Evolutionary conservation across 2,113 vertebrate species (phyloP).

Genomic region (Platichthys stellatus): DNA sequence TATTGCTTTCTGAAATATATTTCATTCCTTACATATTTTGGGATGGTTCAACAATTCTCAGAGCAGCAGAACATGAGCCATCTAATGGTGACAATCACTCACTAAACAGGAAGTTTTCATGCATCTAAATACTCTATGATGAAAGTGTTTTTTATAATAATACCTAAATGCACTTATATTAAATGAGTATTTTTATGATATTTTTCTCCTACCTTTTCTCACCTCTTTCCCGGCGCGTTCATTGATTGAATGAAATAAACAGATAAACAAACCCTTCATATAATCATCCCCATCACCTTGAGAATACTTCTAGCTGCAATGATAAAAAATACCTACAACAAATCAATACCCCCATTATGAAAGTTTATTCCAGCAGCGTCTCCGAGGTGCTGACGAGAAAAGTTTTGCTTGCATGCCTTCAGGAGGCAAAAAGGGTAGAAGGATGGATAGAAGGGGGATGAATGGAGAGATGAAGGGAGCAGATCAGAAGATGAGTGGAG

Average conservation of each 20-base stretch:
- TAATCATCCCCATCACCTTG: slow-evolving; percentile 58
- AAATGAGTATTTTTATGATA: not conserved
- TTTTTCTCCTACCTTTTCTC: not conserved
- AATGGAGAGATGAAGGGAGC: slow-evolving; percentile 32
- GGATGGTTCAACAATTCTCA: too few species aligned
- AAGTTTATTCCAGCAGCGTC: slow-evolving; percentile 54
- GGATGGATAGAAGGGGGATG: slow-evolving; percentile 6
- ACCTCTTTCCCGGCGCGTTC: not conserved
- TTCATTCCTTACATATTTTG: too few species aligned
- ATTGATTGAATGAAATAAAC: slow-evolving; percentile 56
- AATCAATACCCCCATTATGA: slow-evolving; percentile 70
- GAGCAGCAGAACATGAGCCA: too few species aligned
- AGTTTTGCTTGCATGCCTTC: slow-evolving; percentile 27
- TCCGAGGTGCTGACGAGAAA: slow-evolving; percentile 34
- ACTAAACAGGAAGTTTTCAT: not conserved
- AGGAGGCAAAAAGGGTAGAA: not conserved
- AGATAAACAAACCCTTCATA: slow-evolving; percentile 47
- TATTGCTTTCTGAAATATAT: too few species aligned
- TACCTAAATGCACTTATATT: not conserved
- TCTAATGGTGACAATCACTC: too few species aligned
- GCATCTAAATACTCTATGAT: not conserved
- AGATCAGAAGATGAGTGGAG: slow-evolving; percentile 34
- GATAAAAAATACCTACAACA: slow-evolving; percentile 28
- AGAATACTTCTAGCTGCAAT: slow-evolving; percentile 50
- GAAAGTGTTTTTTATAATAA: not conserved